These are phyloP conservation scores for Acanthurus lineatus DNA, from an alignment of 2,797 vertebrate species.

Conservation along the genomic window DNA sequence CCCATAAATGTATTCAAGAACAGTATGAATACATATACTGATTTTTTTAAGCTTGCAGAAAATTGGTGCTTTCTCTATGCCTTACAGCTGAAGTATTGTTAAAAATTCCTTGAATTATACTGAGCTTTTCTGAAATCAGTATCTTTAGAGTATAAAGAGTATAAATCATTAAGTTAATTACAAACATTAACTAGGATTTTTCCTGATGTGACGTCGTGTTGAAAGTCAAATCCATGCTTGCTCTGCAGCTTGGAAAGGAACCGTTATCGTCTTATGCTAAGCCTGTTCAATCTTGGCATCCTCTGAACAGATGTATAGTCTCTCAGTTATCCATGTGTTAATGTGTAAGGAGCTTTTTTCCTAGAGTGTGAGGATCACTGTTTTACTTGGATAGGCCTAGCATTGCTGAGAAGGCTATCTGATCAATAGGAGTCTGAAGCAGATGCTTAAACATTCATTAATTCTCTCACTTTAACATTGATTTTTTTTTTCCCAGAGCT, in stretches of 20 bases:
- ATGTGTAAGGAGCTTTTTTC: constrained; percentile 47
- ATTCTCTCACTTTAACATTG: constrained; percentile 74
- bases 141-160: background rate
- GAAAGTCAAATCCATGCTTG: constrained; percentile 7
- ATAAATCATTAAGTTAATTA: constrained; percentile 16
- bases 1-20: no score
- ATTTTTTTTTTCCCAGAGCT: constrained; percentile 40
- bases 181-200: constrained; percentile 6
- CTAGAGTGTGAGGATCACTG: constrained; percentile 45
- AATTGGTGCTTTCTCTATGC: background rate
- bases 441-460: constrained; percentile 79
- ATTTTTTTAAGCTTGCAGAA: background rate
- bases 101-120: background rate
- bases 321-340: constrained; percentile 57
- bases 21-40: background rate
- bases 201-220: constrained; percentile 11
- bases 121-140: background rate
- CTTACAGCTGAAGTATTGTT: background rate
- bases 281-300: constrained; percentile 25
- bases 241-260: constrained; percentile 18
- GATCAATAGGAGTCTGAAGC: constrained; percentile 74
- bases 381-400: constrained; percentile 57
- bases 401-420: constrained; percentile 52
- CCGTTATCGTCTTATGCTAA: constrained; percentile 17
- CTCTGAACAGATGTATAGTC: constrained; percentile 45